These are phyloP conservation scores for Oreochromis mossambicus DNA, from an alignment of 2,797 vertebrate genomes.

Conservation along the genomic window DNA sequence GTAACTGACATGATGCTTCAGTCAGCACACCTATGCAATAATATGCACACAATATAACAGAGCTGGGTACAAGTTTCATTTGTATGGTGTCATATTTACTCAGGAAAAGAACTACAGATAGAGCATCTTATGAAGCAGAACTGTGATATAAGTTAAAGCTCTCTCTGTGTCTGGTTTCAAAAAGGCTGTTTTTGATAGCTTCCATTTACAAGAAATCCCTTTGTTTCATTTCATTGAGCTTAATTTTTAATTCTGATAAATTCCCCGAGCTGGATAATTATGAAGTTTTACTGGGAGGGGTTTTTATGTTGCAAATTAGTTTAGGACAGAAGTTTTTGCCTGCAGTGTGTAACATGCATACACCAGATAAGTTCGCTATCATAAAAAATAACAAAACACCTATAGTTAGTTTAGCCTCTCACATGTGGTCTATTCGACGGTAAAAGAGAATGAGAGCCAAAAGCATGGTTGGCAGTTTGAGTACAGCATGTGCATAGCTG, in stretches of 20 bases:
- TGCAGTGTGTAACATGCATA: background rate
- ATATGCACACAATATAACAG: background rate
- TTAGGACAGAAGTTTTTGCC: background rate
- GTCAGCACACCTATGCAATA: background rate
- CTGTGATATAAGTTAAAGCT: background rate
- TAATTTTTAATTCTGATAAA: background rate
- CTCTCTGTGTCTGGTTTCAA: rapidly evolving
- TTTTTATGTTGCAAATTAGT: background rate
- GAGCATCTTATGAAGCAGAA: background rate
- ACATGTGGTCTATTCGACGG: background rate
- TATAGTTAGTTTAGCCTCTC: background rate
- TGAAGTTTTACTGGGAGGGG: background rate
- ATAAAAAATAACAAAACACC: background rate
- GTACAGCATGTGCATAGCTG: background rate
- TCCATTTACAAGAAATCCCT: background rate
- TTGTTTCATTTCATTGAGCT: background rate
- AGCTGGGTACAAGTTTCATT: background rate
- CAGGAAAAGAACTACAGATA: background rate
- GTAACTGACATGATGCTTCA: background rate
- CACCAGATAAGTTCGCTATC: background rate
- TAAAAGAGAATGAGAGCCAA: background rate
- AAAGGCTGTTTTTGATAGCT: background rate
- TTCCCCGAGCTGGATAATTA: background rate
- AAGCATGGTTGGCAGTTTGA: background rate
- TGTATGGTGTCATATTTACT: background rate